Percentiles rank a stretch among this genome's conserved stretches.
These are phyloP conservation scores for Plecturocebus donacophilus DNA, from an alignment of 2,113 vertebrate species.

Conservation along the genomic window DNA sequence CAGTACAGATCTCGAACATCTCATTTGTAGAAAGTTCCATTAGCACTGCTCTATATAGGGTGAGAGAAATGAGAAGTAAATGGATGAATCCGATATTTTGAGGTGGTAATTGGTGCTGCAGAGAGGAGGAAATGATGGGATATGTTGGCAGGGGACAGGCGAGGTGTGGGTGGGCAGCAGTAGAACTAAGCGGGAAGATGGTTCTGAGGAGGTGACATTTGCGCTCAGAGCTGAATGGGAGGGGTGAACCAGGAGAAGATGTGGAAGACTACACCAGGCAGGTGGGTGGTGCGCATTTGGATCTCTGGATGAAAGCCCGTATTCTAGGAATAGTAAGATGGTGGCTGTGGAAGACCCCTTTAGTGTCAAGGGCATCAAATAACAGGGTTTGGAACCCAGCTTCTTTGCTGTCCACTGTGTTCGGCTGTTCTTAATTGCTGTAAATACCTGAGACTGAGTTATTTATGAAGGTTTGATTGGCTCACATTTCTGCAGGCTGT, in stretches of 20 bases:
- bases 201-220: background rate
- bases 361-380: background rate
- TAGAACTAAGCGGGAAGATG: background rate
- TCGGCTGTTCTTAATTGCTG: too few relatives aligned
- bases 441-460: too few relatives aligned
- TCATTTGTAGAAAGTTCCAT: background rate
- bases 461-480: too few relatives aligned
- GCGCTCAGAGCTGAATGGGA: background rate
- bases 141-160: background rate
- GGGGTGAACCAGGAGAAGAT: background rate
- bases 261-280: background rate
- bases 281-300: background rate
- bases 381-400: background rate
- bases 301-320: background rate
- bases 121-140: background rate
- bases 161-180: background rate
- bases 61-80: background rate
- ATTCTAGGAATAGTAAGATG: background rate
- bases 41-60: background rate
- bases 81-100: background rate
- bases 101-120: background rate
- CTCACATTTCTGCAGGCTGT: too few relatives aligned
- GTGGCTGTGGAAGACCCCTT: background rate
- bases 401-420: background rate
- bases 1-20: background rate